These are phyloP conservation scores for Heliconius ethilla DNA, from an alignment of 2,888 invertebrate genomes.

Conservation along the genomic window DNA sequence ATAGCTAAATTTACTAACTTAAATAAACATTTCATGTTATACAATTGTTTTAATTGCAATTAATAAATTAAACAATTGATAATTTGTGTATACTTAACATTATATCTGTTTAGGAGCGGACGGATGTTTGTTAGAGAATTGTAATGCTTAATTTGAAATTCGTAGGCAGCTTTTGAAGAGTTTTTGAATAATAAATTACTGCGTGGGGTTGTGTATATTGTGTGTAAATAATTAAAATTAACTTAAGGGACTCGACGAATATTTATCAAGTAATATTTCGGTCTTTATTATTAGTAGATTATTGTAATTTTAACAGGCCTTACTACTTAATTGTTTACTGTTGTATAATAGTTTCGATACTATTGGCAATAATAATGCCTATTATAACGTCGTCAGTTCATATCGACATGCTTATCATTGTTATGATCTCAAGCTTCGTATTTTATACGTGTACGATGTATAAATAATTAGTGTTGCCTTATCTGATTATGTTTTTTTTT, in stretches of 20 bases:
- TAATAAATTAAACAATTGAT: not conserved
- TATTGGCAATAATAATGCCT: conserved; percentile 40
- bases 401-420: conserved; percentile 29
- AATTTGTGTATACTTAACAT: not conserved
- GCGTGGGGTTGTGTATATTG: conserved; percentile 24
- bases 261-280: conserved; percentile 20
- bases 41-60: not conserved
- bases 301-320: conserved; percentile 38
- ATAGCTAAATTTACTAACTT: not conserved
- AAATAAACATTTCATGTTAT: not conserved
- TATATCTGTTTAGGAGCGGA: conserved; percentile 6
- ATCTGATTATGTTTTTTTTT: conserved; percentile 5
- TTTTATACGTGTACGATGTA: conserved; percentile 19
- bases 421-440: conserved; percentile 39
- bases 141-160: conserved; percentile 24
- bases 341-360: conserved; percentile 34
- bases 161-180: conserved; percentile 23
- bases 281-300: conserved; percentile 24
- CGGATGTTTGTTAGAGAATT: conserved; percentile 11
- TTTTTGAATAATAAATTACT: conserved; percentile 20
- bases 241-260: conserved; percentile 14
- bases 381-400: conserved; percentile 35
- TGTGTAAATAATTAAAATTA: conserved; percentile 31
- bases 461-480: conserved; percentile 26
- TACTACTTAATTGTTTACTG: conserved; percentile 42